These are phyloP conservation scores for Pollachius pollachius DNA, from an alignment of 2,113 vertebrate species.

Conservation along the genomic window DNA sequence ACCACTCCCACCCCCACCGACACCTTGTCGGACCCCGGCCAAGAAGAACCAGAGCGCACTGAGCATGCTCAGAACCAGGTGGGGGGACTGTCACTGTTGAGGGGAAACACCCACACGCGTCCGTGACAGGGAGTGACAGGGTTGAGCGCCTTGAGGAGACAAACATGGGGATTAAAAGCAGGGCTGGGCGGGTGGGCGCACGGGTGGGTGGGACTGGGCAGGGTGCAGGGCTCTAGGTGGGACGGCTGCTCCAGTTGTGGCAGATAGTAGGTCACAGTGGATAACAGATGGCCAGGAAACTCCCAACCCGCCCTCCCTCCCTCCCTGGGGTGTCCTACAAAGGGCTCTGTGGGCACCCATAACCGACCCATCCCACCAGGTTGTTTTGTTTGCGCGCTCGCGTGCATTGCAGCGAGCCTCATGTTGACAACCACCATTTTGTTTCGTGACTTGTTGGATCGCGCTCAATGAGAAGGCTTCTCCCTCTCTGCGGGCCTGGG, in stretches of 20 bases:
- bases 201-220: neutral
- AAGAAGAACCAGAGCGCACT: too few species aligned
- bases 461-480: slow-evolving; percentile 38
- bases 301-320: slow-evolving; percentile 56
- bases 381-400: slow-evolving; percentile 23
- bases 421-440: slow-evolving; percentile 33
- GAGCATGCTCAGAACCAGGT: too few species aligned
- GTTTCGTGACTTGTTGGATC: slow-evolving; percentile 18
- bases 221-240: slow-evolving; percentile 30
- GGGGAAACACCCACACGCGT: slow-evolving; percentile 5
- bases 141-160: slow-evolving; percentile 36
- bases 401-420: slow-evolving; percentile 20
- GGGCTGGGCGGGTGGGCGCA: slow-evolving; percentile 1
- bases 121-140: neutral
- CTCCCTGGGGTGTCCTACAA: slow-evolving; percentile 61
- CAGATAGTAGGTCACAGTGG: slow-evolving; percentile 75
- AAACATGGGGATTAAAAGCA: slow-evolving; percentile 72
- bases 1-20: too few species aligned
- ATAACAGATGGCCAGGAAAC: slow-evolving; percentile 74
- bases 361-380: slow-evolving; percentile 36
- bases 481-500: too few species aligned
- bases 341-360: slow-evolving; percentile 50
- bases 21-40: too few species aligned
- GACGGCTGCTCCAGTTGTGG: slow-evolving; percentile 71
- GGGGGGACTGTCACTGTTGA: too few species aligned